Evolutionary conservation across 2,797 vertebrate species (phyloP).

Genomic region (Notoglanidium macrostoma): DNA sequence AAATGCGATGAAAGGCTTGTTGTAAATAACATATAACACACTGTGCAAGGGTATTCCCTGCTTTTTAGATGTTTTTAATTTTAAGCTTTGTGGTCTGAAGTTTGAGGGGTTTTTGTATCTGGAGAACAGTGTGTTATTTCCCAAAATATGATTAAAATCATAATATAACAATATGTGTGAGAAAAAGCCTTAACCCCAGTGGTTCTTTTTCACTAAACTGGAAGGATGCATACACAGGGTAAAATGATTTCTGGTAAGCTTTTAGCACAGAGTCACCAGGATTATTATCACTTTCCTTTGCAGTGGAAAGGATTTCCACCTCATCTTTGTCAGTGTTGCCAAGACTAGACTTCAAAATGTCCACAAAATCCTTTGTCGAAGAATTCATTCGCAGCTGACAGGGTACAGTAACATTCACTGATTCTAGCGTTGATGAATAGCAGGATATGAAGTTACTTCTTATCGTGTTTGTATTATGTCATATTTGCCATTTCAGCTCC

Average conservation of each 20-base stretch:
- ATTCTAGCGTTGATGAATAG: neutral
- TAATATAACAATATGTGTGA: neutral
- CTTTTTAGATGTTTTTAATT: neutral
- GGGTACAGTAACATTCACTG: neutral
- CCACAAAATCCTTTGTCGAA: neutral
- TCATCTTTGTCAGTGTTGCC: neutral
- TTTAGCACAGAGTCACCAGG: neutral
- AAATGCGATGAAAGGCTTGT: neutral
- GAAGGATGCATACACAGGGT: neutral
- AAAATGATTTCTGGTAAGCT: neutral
- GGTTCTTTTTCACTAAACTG: neutral
- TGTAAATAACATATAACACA: neutral
- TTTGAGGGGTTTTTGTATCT: neutral
- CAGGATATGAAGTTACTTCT: neutral
- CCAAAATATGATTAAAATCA: neutral
- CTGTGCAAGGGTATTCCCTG: constrained; percentile 6
- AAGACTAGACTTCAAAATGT: neutral
- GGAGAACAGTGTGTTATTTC: neutral
- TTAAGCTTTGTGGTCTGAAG: neutral
- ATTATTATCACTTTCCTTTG: too few relatives aligned
- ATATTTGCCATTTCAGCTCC: neutral
- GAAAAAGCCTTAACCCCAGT: neutral
- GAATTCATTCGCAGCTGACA: neutral
- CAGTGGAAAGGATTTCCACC: neutral
- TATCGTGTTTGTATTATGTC: neutral